Evolutionary conservation across 2,113 vertebrate species (phyloP).

Genomic region (Bos indicus): DNA sequence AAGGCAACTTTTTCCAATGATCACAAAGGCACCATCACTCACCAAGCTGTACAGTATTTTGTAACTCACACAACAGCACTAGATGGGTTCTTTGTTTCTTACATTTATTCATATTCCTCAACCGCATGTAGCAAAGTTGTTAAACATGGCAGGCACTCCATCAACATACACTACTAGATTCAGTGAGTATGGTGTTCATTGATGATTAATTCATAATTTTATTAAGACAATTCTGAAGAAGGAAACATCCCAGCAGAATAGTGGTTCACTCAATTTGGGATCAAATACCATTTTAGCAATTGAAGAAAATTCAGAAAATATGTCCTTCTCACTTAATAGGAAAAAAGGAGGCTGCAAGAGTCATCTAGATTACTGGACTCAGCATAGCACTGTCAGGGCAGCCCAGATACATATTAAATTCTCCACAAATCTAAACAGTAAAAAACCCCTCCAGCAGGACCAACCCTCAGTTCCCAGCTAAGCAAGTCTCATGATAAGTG

Average conservation of each 20-base stretch:
- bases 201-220: neutral
- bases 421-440: neutral
- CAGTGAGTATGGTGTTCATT: neutral
- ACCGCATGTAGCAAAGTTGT: neutral
- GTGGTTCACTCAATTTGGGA: neutral
- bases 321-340: neutral
- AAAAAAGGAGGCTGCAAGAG: neutral
- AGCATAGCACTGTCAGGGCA: neutral
- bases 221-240: neutral
- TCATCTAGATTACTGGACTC: neutral
- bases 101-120: neutral
- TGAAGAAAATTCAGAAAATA: constrained; percentile 10
- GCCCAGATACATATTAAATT: neutral
- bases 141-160: neutral
- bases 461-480: neutral
- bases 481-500: neutral
- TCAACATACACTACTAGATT: neutral
- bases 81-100: neutral
- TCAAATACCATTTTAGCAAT: neutral
- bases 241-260: neutral
- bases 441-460: neutral
- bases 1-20: neutral
- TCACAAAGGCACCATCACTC: neutral
- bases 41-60: neutral
- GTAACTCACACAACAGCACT: neutral